Conservation (phyloP, 2,113 vertebrate genomes). For the Kobus ellipsiprymnus region DNA sequence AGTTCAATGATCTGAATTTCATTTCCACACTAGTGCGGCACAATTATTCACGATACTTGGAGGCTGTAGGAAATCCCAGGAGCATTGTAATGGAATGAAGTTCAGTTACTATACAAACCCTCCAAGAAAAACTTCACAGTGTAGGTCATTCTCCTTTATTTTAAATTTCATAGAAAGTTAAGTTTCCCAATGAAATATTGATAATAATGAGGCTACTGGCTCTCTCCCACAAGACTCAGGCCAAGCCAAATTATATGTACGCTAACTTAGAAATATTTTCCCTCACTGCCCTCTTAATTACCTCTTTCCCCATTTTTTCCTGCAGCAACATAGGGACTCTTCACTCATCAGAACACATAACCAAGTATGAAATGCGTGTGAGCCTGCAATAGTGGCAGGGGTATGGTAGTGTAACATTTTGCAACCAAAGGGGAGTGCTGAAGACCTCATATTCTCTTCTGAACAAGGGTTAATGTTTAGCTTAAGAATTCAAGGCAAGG, state of each 20-base stretch:
- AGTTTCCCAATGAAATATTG: neutral
- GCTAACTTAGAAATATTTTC: neutral
- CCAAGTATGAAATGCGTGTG: neutral
- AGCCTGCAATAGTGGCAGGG: neutral
- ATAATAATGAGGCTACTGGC: neutral
- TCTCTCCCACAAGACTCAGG: neutral
- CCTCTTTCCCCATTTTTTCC: neutral
- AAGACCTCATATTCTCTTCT: neutral
- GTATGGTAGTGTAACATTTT: neutral
- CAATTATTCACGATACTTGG: neutral
- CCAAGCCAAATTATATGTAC: neutral
- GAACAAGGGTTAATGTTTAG: neutral
- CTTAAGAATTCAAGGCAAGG: constrained; percentile 8
- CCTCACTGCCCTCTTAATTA: neutral
- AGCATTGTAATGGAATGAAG: constrained; percentile 30
- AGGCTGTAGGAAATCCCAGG: neutral
- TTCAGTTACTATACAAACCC: neutral
- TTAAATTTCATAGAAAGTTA: neutral
- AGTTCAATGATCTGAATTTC: constrained; percentile 49
- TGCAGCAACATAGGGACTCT: neutral
- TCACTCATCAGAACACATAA: neutral
- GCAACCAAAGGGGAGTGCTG: neutral
- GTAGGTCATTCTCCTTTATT: constrained; percentile 15
- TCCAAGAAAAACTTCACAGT: constrained; percentile 8
- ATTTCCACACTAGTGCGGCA: neutral